These are phyloP conservation scores for Albula glossodonta DNA, from an alignment of 2,113 vertebrate genomes.

Conservation along the genomic window DNA sequence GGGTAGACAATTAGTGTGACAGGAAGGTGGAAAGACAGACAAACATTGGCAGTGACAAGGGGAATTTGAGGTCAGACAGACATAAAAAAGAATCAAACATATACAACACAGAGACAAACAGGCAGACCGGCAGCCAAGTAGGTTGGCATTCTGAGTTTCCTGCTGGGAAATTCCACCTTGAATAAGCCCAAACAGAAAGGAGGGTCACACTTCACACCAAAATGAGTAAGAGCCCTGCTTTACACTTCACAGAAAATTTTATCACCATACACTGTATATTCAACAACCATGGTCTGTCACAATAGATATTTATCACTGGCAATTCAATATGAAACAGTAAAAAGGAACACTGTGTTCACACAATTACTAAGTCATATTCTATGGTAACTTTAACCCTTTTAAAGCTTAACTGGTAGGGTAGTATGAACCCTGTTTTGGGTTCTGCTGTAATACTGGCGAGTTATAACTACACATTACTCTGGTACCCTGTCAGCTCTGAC, in stretches of 20 bases:
- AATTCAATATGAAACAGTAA: too few species aligned
- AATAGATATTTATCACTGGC: background rate
- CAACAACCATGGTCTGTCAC: background rate
- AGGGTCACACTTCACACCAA: background rate
- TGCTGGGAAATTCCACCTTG: constrained; percentile 13
- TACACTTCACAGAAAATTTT: background rate
- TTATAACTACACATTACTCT: background rate
- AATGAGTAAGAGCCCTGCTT: background rate
- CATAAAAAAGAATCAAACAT: background rate
- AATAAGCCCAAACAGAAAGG: constrained; percentile 10
- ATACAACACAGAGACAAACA: background rate
- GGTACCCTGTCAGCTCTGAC: background rate
- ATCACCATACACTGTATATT: background rate
- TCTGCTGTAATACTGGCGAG: background rate
- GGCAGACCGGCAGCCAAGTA: background rate
- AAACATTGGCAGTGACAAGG: background rate
- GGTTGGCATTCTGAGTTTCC: background rate
- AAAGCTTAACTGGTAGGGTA: background rate
- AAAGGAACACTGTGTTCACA: too few species aligned
- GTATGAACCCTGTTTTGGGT: background rate
- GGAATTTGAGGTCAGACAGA: background rate
- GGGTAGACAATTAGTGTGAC: background rate
- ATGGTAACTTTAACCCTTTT: background rate
- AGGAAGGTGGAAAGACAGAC: background rate
- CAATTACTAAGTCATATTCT: too few species aligned